A percentile compares a stretch with the other conserved stretches of the same genome.
Evolutionary conservation across 2,113 vertebrate species (phyloP).

Genomic region (Callipepla squamata): DNA sequence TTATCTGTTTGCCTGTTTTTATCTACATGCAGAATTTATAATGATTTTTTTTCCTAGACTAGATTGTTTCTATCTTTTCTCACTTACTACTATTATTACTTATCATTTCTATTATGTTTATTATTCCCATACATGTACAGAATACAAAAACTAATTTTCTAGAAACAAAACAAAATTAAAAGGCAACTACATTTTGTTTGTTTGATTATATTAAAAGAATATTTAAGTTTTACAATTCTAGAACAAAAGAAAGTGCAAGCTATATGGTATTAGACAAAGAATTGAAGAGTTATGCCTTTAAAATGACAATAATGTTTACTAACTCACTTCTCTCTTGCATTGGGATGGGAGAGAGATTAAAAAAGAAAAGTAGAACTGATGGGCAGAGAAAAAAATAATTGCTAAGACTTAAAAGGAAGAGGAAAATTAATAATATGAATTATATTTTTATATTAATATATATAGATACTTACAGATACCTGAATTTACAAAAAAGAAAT

Average conservation of each 20-base stretch:
- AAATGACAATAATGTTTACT: not conserved
- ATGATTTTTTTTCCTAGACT: not conserved
- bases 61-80: not conserved
- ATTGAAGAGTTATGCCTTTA: not conserved
- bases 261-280: not conserved
- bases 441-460: too few species aligned
- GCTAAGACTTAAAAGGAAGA: too few species aligned
- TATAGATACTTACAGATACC: too few species aligned
- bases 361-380: too few species aligned
- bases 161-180: not conserved
- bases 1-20: not conserved
- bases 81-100: not conserved
- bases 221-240: not conserved
- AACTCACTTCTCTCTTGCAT: not conserved
- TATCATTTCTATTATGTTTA: not conserved
- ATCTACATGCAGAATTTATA: not conserved
- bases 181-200: not conserved
- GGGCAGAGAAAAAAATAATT: too few species aligned
- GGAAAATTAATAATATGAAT: too few species aligned
- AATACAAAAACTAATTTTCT: not conserved
- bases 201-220: not conserved
- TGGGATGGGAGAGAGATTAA: too few species aligned
- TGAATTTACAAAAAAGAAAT: too few species aligned
- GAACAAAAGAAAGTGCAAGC: not conserved
- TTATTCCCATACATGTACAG: too few species aligned